These are phyloP conservation scores for Elanoides forficatus DNA, from an alignment of 2,113 vertebrate genomes.

Conservation along the genomic window DNA sequence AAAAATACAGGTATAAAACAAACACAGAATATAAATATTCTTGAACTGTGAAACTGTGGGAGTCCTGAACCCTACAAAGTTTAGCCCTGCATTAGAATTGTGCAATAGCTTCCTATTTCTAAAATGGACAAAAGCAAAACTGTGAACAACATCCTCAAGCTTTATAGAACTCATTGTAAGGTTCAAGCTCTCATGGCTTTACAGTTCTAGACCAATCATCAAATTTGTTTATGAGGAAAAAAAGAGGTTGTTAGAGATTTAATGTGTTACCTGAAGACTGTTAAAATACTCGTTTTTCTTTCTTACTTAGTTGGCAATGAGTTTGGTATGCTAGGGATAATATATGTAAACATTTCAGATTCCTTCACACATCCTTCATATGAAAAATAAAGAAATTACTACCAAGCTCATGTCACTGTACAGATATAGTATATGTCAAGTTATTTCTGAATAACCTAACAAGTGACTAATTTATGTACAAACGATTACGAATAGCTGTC, in stretches of 20 bases:
- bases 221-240: not conserved
- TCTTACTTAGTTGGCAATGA: not conserved
- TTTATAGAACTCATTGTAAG: not conserved
- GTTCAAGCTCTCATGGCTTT: not conserved
- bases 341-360: not conserved
- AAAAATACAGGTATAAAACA: not conserved
- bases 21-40: not conserved
- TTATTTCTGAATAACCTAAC: not conserved
- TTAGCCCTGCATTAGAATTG: not conserved
- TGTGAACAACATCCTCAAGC: not conserved
- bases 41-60: not conserved
- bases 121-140: not conserved
- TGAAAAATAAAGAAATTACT: not conserved
- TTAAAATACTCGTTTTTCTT: not conserved
- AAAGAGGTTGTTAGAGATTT: not conserved
- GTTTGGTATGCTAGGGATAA: not conserved
- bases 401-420: not conserved
- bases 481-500: not conserved
- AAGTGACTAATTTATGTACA: not conserved
- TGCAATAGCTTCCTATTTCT: not conserved
- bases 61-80: not conserved
- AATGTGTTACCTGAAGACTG: not conserved
- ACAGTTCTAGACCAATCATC: not conserved
- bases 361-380: not conserved
- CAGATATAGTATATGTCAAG: not conserved